These are phyloP conservation scores for Pterois miles DNA, from an alignment of 2,797 vertebrate species.

Conservation along the genomic window DNA sequence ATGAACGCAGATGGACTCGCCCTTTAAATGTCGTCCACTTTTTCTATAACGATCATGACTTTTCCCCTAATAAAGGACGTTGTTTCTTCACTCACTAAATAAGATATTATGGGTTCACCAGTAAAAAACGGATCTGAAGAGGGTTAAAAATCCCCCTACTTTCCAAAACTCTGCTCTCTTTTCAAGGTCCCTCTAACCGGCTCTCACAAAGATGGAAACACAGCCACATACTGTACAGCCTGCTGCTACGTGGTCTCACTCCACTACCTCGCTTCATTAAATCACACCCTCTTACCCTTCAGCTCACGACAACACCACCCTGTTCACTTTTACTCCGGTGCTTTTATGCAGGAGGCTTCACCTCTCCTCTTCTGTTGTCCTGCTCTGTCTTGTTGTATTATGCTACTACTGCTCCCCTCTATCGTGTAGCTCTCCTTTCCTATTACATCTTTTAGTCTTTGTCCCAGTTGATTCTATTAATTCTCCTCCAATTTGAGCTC, in stretches of 20 bases:
- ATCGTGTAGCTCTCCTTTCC: constrained; percentile 12
- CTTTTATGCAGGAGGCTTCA: constrained; percentile 4
- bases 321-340: constrained; percentile 7
- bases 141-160: too few relatives aligned
- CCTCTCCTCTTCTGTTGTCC: constrained; percentile 30
- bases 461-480: constrained; percentile 6
- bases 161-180: not conserved
- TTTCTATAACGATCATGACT: too few relatives aligned
- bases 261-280: constrained; percentile 24
- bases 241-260: constrained; percentile 19
- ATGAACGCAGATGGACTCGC: too few relatives aligned
- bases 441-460: not conserved
- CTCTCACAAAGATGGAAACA: not conserved
- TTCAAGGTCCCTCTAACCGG: not conserved
- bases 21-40: too few relatives aligned
- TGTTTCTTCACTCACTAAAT: not conserved
- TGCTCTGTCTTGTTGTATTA: constrained; percentile 24
- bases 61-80: rapidly evolving
- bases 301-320: constrained; percentile 19
- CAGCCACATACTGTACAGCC: not conserved
- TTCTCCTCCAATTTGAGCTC: constrained; percentile 4
- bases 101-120: too few relatives aligned
- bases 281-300: constrained; percentile 37
- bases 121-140: not conserved
- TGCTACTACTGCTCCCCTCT: constrained; percentile 3